Conservation (phyloP, 1,140 invertebrate genomes). For the Magallana angulata region DNA sequence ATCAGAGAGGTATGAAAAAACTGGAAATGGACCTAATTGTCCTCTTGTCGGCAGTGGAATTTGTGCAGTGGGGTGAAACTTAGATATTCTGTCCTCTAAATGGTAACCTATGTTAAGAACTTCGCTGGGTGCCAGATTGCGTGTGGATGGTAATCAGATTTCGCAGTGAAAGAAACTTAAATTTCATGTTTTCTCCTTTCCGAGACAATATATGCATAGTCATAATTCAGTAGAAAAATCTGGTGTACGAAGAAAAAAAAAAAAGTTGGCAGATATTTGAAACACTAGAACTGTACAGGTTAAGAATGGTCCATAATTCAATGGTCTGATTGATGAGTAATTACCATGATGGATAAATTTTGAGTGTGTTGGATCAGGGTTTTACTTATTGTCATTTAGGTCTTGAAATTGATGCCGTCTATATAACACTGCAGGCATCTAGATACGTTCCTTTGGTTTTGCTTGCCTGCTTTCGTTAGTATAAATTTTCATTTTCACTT, state of each 20-base stretch:
- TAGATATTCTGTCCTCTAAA: not conserved
- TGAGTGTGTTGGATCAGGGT: not conserved
- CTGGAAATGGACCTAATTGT: not conserved
- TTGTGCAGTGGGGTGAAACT: not conserved
- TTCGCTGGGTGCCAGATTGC: constrained; percentile 9
- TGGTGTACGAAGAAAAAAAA: not conserved
- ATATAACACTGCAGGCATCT: not conserved
- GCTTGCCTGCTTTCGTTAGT: not conserved
- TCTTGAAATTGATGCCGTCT: not conserved
- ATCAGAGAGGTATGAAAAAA: constrained; percentile 15
- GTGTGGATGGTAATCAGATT: constrained; percentile 22
- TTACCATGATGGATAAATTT: constrained; percentile 13
- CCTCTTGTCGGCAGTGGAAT: not conserved
- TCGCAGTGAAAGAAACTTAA: constrained; percentile 9
- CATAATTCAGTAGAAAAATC: not conserved
- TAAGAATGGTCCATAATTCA: too few species aligned
- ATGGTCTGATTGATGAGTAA: not conserved
- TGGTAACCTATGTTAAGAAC: constrained; percentile 11
- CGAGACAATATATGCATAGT: not conserved
- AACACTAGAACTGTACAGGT: not conserved
- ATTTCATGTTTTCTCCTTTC: not conserved
- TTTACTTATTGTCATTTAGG: not conserved
- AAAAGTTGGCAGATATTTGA: constrained; percentile 19
- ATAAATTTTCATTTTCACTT: constrained; percentile 21
- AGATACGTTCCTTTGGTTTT: not conserved